These are phyloP conservation scores for Cheilosia pagana DNA, from an alignment of 2,888 invertebrate species.

Conservation along the genomic window DNA sequence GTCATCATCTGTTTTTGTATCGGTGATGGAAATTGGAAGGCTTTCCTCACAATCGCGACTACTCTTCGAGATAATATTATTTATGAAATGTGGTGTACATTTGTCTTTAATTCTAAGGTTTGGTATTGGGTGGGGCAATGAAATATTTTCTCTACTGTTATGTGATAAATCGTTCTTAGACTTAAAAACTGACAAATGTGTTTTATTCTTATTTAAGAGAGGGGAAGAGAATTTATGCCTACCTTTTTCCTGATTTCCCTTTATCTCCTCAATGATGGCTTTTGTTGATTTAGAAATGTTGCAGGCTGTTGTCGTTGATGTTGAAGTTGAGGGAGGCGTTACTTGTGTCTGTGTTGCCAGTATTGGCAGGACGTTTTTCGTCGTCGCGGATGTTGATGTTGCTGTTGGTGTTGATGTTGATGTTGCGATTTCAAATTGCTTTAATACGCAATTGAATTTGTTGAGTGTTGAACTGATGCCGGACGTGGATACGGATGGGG, in stretches of 20 bases:
- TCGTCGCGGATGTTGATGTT: slow-evolving; percentile 13
- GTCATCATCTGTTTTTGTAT: slow-evolving; percentile 40
- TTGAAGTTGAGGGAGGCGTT: background rate
- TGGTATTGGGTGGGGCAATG: slow-evolving; percentile 70
- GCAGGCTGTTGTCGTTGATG: background rate
- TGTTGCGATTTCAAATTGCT: no score
- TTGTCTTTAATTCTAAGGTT: slow-evolving; percentile 38
- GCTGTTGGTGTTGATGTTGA: slow-evolving; percentile 46
- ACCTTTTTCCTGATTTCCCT: slow-evolving; percentile 68
- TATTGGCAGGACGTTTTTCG: background rate
- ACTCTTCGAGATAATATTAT: slow-evolving; percentile 49
- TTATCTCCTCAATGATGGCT: slow-evolving; percentile 16
- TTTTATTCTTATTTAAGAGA: slow-evolving; percentile 56
- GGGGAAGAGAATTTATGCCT: slow-evolving; percentile 62
- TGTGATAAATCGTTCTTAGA: slow-evolving; percentile 42
- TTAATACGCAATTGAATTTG: no score
- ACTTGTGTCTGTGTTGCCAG: background rate
- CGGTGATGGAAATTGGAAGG: slow-evolving; percentile 22
- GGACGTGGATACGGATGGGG: background rate
- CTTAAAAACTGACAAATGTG: slow-evolving; percentile 73
- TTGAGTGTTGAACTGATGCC: no score
- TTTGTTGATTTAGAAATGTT: background rate
- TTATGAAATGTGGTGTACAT: slow-evolving; percentile 62
- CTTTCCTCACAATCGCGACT: slow-evolving; percentile 50
- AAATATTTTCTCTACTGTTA: slow-evolving; percentile 69